Conservation (phyloP, 2,888 invertebrate genomes). For the Desoria tigrina region DNA sequence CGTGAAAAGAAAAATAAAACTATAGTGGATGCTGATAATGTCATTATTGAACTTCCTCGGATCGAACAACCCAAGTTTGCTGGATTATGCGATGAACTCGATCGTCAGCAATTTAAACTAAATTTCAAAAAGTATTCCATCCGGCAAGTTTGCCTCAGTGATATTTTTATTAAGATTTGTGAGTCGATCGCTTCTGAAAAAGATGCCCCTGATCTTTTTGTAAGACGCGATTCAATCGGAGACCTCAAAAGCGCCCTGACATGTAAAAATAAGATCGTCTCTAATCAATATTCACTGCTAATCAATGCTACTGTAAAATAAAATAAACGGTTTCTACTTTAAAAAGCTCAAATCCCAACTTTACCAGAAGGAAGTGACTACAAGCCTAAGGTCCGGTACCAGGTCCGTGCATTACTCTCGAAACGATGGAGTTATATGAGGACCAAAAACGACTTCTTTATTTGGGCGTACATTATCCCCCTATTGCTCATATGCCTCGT, state of each 20-base stretch:
- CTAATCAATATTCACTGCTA: background rate
- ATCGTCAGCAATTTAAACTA: slow-evolving; percentile 25
- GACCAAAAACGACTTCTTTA: slow-evolving; percentile 19
- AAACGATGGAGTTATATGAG: slow-evolving; percentile 32
- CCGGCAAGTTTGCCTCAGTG: slow-evolving; percentile 35
- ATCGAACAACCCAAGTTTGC: slow-evolving; percentile 26
- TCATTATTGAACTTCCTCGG: slow-evolving; percentile 37
- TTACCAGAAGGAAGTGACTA: slow-evolving; percentile 18
- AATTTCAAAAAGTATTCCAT: slow-evolving; percentile 36
- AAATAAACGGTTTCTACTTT: background rate
- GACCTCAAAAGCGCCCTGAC: slow-evolving; percentile 28
- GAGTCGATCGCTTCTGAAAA: slow-evolving; percentile 35
- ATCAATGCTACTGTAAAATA: background rate
- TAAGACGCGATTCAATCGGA: slow-evolving; percentile 34
- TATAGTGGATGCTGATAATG: slow-evolving; percentile 25
- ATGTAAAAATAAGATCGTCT: slow-evolving; percentile 8
- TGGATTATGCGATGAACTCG: slow-evolving; percentile 43
- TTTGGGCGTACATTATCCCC: slow-evolving; percentile 33
- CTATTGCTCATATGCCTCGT: slow-evolving; percentile 31
- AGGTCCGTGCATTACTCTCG: slow-evolving; percentile 25
- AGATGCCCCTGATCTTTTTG: slow-evolving; percentile 43
- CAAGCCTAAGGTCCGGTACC: slow-evolving; percentile 12
- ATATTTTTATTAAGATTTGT: slow-evolving; percentile 48
- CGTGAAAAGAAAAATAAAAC: slow-evolving; percentile 17
- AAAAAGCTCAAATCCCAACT: slow-evolving; percentile 29